Percentiles rank a stretch among this genome's conserved stretches.
Evolutionary conservation across 2,113 vertebrate species (phyloP).

Genomic region (Mesembrinibis cayennensis): DNA sequence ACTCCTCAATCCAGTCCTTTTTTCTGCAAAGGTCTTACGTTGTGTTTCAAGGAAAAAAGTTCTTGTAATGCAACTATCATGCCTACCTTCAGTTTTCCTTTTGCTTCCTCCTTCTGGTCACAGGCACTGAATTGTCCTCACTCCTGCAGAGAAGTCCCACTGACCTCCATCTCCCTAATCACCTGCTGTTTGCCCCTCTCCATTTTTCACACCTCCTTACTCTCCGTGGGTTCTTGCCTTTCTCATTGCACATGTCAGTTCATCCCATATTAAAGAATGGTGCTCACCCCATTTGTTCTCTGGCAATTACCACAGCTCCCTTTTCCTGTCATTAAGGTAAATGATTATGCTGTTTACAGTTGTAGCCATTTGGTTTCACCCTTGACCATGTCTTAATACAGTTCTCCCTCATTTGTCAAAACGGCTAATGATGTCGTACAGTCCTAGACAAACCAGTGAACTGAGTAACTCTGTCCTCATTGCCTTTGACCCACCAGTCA

Average conservation of each 20-base stretch:
- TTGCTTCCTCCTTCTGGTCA: not conserved
- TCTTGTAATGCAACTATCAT: not conserved
- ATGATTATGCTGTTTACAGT: not conserved
- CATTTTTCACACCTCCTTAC: not conserved
- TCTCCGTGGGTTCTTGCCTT: fast-evolving
- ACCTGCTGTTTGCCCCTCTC: not conserved
- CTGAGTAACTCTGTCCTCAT: not conserved
- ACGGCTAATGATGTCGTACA: not conserved
- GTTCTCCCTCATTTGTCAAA: not conserved
- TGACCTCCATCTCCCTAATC: not conserved
- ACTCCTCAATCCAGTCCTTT: not conserved
- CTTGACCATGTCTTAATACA: not conserved
- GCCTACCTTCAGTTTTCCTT: not conserved
- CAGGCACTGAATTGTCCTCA: not conserved
- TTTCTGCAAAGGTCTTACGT: not conserved
- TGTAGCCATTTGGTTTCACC: not conserved
- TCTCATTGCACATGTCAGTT: fast-evolving
- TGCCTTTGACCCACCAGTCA: not conserved
- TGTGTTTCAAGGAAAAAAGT: not conserved
- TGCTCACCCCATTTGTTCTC: not conserved
- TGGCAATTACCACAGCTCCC: not conserved
- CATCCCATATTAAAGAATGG: not conserved
- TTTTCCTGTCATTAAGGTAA: not conserved
- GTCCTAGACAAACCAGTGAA: not conserved
- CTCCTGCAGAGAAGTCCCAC: not conserved